Evolutionary conservation across 2,888 invertebrate species (phyloP), one percentile per base, ranked within the genome.

Genomic region (Agrilus cyanescens): DNA sequence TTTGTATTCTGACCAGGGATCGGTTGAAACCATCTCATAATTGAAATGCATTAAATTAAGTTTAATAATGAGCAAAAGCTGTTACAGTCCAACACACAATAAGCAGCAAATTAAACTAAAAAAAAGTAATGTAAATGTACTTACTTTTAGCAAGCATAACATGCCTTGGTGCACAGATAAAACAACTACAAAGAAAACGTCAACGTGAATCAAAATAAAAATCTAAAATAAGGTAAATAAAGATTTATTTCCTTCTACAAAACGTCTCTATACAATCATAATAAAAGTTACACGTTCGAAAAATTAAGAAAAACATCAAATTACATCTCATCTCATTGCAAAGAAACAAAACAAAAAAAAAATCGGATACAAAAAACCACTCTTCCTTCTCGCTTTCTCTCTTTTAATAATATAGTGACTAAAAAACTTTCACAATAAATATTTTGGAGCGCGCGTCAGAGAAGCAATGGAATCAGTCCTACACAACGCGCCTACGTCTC

Each of bases 391-490:
- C 46, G 46, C 38, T 38, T 64, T 64, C 58, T 63, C 69, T 67
- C 74, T 75, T 73, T 68, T 73, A 63, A 54, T 47, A 53, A 61
- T 72, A 69, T 55, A 59, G 61, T 60, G 57, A 60, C 56, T 49
- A 59, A 64, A 36, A 38, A 13, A 41, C 16, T 31, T 31, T 15
- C 36, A 36, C 36, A 61, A 58, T 62, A 62, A 63, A 57, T 62
- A 60, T 60, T 62, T 50, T 36, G 25, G 30, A 40, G 35, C 37
- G 36, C 46, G 43, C 46, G 45, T 52, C 32, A 38, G 40, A 38
- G 25, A 34, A 38, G 36, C 37, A 29, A 18, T 41, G 34, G 12
- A 33, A 20, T 12, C 16, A 25, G 32, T 40, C 46, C 38, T 52
- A 49, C 48, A 40, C 15, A 40, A 10, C 25, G 25, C 25, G 25